Evolutionary conservation across 2,888 invertebrate genomes (phyloP).

Genomic region (Ophion ellenae): DNA sequence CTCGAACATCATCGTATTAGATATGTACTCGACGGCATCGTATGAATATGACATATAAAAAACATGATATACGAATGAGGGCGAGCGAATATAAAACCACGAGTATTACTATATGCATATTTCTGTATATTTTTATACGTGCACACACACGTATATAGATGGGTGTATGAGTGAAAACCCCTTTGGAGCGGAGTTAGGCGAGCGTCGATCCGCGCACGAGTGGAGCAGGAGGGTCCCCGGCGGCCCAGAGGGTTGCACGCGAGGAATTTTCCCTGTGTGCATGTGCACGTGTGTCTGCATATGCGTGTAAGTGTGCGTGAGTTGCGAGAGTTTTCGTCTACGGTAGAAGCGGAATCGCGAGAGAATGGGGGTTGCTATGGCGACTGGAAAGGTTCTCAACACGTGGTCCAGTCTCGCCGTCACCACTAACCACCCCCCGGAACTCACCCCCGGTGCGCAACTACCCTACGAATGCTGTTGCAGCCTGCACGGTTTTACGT

Average conservation of each 20-base stretch:
- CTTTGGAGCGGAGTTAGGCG: constrained; percentile 40
- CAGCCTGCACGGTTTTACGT: constrained; percentile 78
- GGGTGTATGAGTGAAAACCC: constrained; percentile 7
- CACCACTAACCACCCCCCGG: constrained; percentile 36
- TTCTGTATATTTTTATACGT: constrained; percentile 6
- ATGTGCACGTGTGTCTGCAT: constrained; percentile 30
- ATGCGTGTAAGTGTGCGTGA: constrained; percentile 42
- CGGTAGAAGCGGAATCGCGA: constrained; percentile 41
- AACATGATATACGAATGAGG: constrained; percentile 10
- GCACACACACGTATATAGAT: neutral
- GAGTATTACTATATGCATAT: neutral
- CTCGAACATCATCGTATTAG: neutral
- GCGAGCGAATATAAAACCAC: constrained; percentile 6
- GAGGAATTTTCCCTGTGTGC: constrained; percentile 33
- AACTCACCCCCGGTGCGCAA: constrained; percentile 34
- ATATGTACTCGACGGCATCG: neutral
- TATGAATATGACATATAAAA: constrained; percentile 26
- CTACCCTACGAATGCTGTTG: constrained; percentile 38
- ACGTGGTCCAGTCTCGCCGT: constrained; percentile 77
- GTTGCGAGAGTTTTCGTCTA: constrained; percentile 34
- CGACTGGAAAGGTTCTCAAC: constrained; percentile 81
- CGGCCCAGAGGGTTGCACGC: constrained; percentile 45
- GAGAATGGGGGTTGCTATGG: constrained; percentile 81
- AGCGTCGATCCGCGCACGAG: constrained; percentile 48
- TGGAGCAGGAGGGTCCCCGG: constrained; percentile 55